Base-by-base conservation (phyloP, 2,888 invertebrate species). In the Drepana falcataria region DNA sequence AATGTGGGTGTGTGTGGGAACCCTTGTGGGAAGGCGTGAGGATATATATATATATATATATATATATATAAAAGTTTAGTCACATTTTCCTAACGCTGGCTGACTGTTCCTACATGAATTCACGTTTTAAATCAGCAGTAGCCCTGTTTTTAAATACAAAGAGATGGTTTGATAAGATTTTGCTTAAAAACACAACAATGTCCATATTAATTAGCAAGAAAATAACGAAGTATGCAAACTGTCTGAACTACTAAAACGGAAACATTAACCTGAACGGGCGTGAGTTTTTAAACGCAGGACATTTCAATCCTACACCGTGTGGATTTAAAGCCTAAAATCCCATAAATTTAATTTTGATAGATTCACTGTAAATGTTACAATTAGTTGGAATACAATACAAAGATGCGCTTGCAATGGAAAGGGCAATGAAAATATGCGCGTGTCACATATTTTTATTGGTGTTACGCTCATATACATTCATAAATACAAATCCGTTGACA, bases 341-440 rank as follows among this genome's bases (percentile, higher is more conserved):
- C 75, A 76, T 82, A 78, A 83, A 84, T 84, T 79, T 84, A 81
- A 87, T 84, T 86, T 84, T 85, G 84, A 85, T 84, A 82, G 82
- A 81, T 75, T 71, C 73, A 70, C 77, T 73, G 72, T 71, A 83
- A 81, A 79, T 72, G 60, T 75, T 71, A 73, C 76, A 75, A 79
- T 66, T 71, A 81, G 79, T 78, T 78, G 71, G 74, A 69, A 79
- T 68, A 75, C 70, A 65, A 57, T 55, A 49, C 71, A 54, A 6
- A 1, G 69, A 68, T 59, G 41, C 66, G 40, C 2, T 0, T 5
- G 47, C 0, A 34, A 64, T 76, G 48, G 76, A 81, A 59, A 58
- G 54, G 69, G 7, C 48, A 48, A 3, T 35, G n/a, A 6, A 49
- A 48, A 49, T 53, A 33, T 48, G 51, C 9, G 4, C 35, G 37